Conservation (phyloP, 2,113 vertebrate species). For the Macrotus californicus region DNA sequence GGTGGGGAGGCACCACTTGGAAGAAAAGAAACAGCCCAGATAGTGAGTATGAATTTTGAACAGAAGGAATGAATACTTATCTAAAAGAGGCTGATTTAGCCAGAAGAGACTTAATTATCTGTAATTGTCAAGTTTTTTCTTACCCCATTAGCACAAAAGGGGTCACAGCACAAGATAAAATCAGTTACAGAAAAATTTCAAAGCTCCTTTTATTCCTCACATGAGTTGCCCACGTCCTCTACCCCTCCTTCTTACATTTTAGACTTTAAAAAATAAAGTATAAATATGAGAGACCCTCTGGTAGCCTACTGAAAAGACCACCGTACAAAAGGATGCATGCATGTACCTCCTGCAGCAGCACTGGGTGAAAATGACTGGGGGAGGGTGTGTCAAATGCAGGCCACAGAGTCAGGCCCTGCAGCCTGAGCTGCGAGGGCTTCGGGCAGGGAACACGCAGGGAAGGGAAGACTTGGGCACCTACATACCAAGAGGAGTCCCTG, state of each 20-base stretch:
- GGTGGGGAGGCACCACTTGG: background rate
- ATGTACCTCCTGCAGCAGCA: background rate
- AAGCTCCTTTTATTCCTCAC: background rate
- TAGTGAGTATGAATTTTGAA: background rate
- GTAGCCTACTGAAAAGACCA: background rate
- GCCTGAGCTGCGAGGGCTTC: background rate
- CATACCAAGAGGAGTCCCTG: background rate
- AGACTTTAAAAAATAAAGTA: background rate
- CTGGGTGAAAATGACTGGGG: background rate
- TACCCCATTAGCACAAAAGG: background rate
- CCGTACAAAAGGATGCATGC: background rate
- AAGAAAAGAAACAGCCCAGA: background rate
- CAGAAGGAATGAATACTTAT: background rate
- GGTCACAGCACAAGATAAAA: background rate
- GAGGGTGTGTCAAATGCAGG: background rate
- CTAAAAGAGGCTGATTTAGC: background rate
- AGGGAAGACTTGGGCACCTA: background rate
- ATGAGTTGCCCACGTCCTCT: background rate
- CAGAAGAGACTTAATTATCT: background rate
- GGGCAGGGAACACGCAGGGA: background rate
- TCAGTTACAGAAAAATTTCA: background rate
- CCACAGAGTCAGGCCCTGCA: background rate
- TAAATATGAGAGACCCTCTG: background rate
- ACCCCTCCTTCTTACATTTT: background rate
- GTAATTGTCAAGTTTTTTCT: constrained; percentile 10